Conservation (phyloP, 2,888 invertebrate species). For the Dicyrtomina minuta region DNA sequence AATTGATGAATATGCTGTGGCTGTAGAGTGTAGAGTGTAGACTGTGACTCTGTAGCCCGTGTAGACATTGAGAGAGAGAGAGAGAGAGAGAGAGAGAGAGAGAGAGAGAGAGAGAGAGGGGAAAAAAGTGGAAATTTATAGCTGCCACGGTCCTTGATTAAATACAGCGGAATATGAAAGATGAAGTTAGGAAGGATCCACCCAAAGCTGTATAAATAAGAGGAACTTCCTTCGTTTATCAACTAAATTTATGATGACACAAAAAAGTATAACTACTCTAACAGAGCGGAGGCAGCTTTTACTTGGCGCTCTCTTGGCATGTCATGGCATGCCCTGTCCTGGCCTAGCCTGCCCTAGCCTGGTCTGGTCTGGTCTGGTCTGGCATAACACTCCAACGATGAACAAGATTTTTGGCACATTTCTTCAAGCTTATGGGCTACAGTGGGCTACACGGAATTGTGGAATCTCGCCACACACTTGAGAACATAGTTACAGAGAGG, state of each 20-base stretch:
- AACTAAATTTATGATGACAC: conserved; percentile 30
- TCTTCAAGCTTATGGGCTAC: too few species aligned
- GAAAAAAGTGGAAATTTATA: conserved; percentile 23
- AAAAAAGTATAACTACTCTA: conserved; percentile 13
- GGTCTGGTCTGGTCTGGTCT: too few species aligned
- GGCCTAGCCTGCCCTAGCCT: background rate
- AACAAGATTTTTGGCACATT: too few species aligned
- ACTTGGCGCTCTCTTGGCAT: background rate
- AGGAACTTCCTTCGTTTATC: conserved; percentile 20
- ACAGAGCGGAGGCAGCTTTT: conserved; percentile 13
- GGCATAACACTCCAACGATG: too few species aligned
- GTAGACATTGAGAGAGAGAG: background rate
- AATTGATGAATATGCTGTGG: conserved; percentile 18
- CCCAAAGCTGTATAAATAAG: conserved; percentile 21
- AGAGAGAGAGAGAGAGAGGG: background rate
- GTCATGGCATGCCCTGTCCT: background rate
- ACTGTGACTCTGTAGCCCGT: too few species aligned
- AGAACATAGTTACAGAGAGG: too few species aligned
- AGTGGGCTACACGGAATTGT: too few species aligned
- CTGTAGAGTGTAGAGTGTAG: too few species aligned
- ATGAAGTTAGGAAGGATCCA: conserved; percentile 13
- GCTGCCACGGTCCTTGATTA: conserved; percentile 27
- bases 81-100: background rate
- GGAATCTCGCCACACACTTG: too few species aligned
- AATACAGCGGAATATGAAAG: conserved; percentile 9